Base-by-base conservation (phyloP, 2,888 invertebrate species). In the Danaus chrysippus region DNA sequence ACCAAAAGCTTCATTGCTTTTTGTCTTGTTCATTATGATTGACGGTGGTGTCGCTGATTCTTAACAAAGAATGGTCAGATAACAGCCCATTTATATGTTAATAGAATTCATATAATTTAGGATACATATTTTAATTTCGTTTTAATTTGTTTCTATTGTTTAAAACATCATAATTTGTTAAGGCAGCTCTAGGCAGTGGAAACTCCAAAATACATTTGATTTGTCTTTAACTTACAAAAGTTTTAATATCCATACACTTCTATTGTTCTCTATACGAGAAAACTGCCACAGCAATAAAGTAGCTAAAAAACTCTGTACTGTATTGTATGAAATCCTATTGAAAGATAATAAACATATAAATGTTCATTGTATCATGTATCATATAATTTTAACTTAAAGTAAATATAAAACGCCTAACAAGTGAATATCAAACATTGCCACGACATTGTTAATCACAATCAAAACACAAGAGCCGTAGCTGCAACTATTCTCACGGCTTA, bases 111-210 rank as follows among this genome's bases (percentile, higher is more conserved):
- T 34, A 34, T 34, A 34, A 34, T 6, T 78, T 76, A 73, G 72
- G 71, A 66, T 68, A 59, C 68, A 81, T 86, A 88, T 89, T 90
- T 90, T 56, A 56, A 73, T 75, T 73, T 70, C 63, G 46, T 79
- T 87, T 89, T 86, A 86, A 87, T 88, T 87, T 90, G 87, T 90
- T 90, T 91, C 83, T 87, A 87, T 87, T 86, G 84, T 87, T 87
- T 79, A 82, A 74, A 84, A 77, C 79, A 76, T 84, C 81, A 83
- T 83, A 81, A 81, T 77, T 79, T 80, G 79, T 78, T 73, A 75
- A 80, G 82, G 84, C 83, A 87, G 83, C 23, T 8, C 1, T 88
- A 85, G 85, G 86, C 79, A 76, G 79, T 79, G 80, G 77, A 78
- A 73, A 78, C 69, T 76, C 75, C 3, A 5, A 34, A 34, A 34